phyloP scores from a whole-genome alignment of 2,113 vertebrate species.

The Recurvirostra avosetta region DNA sequence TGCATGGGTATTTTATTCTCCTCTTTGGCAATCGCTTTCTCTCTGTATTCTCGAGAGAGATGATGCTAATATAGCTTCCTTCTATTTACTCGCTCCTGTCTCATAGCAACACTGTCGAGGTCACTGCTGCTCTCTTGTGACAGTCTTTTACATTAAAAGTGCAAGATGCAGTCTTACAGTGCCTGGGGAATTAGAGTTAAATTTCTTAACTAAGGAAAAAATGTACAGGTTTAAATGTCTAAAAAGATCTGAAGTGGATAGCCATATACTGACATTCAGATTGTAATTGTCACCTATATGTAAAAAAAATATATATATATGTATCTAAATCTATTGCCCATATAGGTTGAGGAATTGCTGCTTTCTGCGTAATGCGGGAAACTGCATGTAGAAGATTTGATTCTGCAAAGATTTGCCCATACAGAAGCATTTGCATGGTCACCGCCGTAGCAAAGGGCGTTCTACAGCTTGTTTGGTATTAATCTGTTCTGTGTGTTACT shows the following conservation, averaged over 20 bases:
- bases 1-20: not conserved
- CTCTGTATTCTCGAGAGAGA: not conserved
- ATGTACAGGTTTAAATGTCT: not conserved
- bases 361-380: not conserved
- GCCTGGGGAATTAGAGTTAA: not conserved
- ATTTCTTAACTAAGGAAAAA: not conserved
- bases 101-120: constrained; percentile 32
- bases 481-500: not conserved
- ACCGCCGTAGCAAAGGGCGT: not conserved
- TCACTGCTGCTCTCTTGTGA: constrained; percentile 49
- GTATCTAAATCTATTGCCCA: not conserved
- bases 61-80: not conserved
- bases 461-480: not conserved
- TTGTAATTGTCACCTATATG: not conserved
- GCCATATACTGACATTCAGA: constrained; percentile 4
- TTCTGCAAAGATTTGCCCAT: not conserved
- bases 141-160: constrained; percentile 33
- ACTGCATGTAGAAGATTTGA: not conserved
- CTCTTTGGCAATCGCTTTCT: not conserved
- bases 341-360: not conserved
- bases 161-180: not conserved
- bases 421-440: not conserved
- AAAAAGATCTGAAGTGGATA: not conserved
- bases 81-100: constrained; percentile 25
- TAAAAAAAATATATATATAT: not conserved